Percentiles rank a stretch among this genome's conserved stretches.
phyloP scores from a whole-genome alignment of 2,888 invertebrate species.

The Heliconius erato region DNA sequence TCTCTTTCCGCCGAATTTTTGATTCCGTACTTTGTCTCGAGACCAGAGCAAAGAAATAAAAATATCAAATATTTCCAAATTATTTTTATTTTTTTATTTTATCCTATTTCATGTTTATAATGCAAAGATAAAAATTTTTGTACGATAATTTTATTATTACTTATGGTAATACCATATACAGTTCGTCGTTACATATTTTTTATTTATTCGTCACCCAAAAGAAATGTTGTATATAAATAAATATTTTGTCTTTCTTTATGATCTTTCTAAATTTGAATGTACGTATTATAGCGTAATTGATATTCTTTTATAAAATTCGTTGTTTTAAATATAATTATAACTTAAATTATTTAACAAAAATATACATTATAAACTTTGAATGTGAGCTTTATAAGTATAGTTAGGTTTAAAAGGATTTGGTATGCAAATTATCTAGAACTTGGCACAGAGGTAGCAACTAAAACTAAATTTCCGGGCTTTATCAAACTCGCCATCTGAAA shows the following conservation, averaged over 20 bases:
- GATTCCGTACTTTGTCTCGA: too few relatives aligned
- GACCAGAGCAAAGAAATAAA: too few relatives aligned
- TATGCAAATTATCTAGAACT: slow-evolving; percentile 29
- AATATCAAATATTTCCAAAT: background rate
- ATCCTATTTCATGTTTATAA: background rate
- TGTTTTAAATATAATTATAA: background rate
- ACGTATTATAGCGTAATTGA: too few relatives aligned
- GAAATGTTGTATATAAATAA: too few relatives aligned
- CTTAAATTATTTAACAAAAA: background rate
- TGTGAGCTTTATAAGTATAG: slow-evolving; percentile 6
- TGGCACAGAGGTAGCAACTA: slow-evolving; percentile 32
- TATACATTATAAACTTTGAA: background rate
- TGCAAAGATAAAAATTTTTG: background rate
- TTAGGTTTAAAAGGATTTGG: slow-evolving; percentile 32
- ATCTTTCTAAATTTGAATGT: too few relatives aligned
- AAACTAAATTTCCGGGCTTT: slow-evolving; percentile 36
- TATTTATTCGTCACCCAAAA: too few relatives aligned
- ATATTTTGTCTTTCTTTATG: too few relatives aligned
- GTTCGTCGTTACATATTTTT: too few relatives aligned
- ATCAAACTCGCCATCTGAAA: slow-evolving; percentile 34
- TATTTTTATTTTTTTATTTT: background rate
- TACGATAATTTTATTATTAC: too few relatives aligned
- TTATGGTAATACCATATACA: too few relatives aligned
- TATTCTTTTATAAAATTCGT: too few relatives aligned
- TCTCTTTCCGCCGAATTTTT: too few relatives aligned